Conservation (phyloP, 2,888 invertebrate genomes). For the Campaea margaritaria region DNA sequence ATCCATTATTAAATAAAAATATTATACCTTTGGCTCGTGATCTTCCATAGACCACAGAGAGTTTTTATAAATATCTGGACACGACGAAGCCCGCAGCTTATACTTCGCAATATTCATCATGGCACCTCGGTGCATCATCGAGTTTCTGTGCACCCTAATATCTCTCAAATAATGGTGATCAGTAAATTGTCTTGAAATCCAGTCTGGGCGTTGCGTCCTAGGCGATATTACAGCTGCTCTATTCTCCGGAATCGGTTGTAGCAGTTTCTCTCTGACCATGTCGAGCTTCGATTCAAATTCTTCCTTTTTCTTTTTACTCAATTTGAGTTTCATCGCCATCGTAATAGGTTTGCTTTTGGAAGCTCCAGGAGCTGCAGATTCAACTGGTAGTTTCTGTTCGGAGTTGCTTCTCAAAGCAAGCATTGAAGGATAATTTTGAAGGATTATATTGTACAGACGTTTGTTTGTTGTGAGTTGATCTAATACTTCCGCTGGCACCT, state of each 20-base stretch:
- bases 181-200: conserved; percentile 82
- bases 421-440: conserved; percentile 90
- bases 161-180: conserved; percentile 89
- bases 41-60: conserved; percentile 93
- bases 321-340: conserved; percentile 87
- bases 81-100: conserved; percentile 94
- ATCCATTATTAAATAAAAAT: background rate
- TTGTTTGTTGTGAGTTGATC: conserved; percentile 87
- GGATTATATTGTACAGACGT: conserved; percentile 88
- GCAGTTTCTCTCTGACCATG: conserved; percentile 68
- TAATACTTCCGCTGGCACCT: conserved; percentile 90
- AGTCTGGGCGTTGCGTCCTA: conserved; percentile 65
- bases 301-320: conserved; percentile 70
- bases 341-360: conserved; percentile 83
- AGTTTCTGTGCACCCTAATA: conserved; percentile 90
- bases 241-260: conserved; percentile 78
- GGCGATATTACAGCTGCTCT: conserved; percentile 65
- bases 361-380: conserved; percentile 53
- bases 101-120: conserved; percentile 94
- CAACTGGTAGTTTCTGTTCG: conserved; percentile 84
- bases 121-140: conserved; percentile 94
- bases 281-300: conserved; percentile 76
- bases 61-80: conserved; percentile 95
- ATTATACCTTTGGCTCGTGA: conserved; percentile 85
- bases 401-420: conserved; percentile 87